Evolutionary conservation across 2,113 vertebrate species (phyloP).

Genomic region (Etheostoma spectabile): DNA sequence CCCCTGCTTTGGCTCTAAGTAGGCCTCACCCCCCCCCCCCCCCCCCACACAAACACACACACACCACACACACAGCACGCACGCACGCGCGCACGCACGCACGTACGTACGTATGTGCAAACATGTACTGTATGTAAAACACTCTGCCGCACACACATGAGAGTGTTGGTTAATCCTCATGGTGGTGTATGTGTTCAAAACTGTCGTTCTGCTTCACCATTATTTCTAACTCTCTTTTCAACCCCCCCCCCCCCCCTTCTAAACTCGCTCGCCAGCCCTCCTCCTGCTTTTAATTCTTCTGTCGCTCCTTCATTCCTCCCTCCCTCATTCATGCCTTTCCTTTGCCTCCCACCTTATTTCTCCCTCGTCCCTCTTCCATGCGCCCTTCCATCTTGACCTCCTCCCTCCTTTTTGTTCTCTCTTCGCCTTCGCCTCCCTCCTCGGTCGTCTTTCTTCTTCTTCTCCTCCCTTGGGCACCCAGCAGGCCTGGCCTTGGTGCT

Average conservation of each 20-base stretch:
- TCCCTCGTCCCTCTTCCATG: slow-evolving; percentile 60
- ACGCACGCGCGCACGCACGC: no score
- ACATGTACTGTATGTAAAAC: slow-evolving; percentile 64
- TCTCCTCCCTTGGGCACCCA: slow-evolving; percentile 83
- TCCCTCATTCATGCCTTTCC: slow-evolving; percentile 62
- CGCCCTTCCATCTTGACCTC: slow-evolving; percentile 64
- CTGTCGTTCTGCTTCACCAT: slow-evolving; percentile 45
- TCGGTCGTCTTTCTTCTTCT: slow-evolving; percentile 87
- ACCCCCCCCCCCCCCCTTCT: slow-evolving; percentile 42
- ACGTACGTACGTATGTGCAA: slow-evolving; percentile 50
- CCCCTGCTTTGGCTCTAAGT: slow-evolving; percentile 89
- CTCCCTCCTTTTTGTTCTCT: slow-evolving; percentile 49
- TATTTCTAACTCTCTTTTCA: slow-evolving; percentile 39
- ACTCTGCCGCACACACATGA: slow-evolving; percentile 54
- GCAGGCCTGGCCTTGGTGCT: slow-evolving; percentile 88
- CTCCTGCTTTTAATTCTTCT: slow-evolving; percentile 60
- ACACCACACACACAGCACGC: slow-evolving; percentile 46
- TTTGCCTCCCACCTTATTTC: slow-evolving; percentile 70
- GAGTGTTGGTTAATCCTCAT: slow-evolving; percentile 64
- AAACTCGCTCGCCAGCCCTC: slow-evolving; percentile 48
- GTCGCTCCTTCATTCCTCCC: slow-evolving; percentile 54
- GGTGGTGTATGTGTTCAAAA: slow-evolving; percentile 48
- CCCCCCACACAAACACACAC: slow-evolving; percentile 42
- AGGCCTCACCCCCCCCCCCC: slow-evolving; percentile 78
- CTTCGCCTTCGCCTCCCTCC: slow-evolving; percentile 75